phyloP scores from a whole-genome alignment of 1,140 invertebrate species.

The Macrosteles quadrilineatus region DNA sequence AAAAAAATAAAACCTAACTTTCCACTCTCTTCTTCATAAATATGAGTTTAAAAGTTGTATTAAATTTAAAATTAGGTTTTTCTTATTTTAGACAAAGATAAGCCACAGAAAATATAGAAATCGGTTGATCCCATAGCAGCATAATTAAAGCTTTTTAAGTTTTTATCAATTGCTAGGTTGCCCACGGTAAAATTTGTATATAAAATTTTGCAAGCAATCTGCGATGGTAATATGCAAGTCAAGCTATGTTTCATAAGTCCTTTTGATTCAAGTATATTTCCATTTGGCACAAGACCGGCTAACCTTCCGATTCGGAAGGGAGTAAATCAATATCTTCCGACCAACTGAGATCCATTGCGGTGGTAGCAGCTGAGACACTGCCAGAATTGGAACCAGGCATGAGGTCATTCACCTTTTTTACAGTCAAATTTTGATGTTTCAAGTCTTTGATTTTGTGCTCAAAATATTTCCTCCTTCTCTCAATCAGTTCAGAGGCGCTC shows the following conservation, averaged over 20 bases:
- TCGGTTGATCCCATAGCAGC: background rate
- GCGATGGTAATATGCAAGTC: background rate
- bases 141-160: background rate
- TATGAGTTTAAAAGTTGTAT: background rate
- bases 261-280: background rate
- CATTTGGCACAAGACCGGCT: background rate
- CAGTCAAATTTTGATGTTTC: constrained; percentile 16
- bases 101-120: background rate
- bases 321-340: constrained; percentile 33
- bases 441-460: constrained; percentile 34
- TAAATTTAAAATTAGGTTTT: constrained; percentile 9
- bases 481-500: constrained; percentile 21
- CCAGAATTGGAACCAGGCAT: constrained; percentile 19
- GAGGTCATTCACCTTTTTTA: constrained; percentile 20
- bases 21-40: background rate
- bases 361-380: constrained; percentile 24
- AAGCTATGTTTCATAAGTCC: background rate
- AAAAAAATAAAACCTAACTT: background rate
- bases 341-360: constrained; percentile 33
- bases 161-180: background rate
- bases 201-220: background rate
- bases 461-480: constrained; percentile 11
- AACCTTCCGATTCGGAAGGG: constrained; percentile 25
- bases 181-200: background rate
- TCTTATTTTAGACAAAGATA: background rate